Percentiles rank a stretch among this genome's conserved stretches.
These are phyloP conservation scores for Amphipyra berbera DNA, from an alignment of 2,888 invertebrate species.

Conservation along the genomic window DNA sequence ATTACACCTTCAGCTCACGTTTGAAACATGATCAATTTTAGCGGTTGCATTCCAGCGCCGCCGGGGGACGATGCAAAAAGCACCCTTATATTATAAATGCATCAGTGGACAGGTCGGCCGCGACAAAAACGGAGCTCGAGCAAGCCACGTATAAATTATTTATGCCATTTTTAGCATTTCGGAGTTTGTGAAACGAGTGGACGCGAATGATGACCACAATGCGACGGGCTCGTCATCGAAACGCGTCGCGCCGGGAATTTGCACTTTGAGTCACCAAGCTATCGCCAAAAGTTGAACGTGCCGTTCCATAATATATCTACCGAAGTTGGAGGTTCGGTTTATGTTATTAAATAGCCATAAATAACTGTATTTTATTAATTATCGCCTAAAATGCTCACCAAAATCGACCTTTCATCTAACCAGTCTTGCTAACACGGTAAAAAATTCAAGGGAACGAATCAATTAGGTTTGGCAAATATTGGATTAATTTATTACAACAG, in stretches of 20 bases:
- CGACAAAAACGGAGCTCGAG: constrained; percentile 85
- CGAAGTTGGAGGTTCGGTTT: background rate
- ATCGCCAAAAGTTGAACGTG: constrained; percentile 33
- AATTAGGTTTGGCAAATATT: background rate
- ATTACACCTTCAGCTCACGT: constrained; percentile 86
- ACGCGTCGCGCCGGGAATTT: constrained; percentile 55
- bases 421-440: background rate
- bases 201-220: constrained; percentile 65
- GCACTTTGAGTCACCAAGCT: constrained; percentile 47
- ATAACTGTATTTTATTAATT: background rate
- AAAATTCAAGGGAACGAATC: background rate
- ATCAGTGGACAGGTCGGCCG: constrained; percentile 88
- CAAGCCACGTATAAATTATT: constrained; percentile 88
- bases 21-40: constrained; percentile 89
- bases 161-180: constrained; percentile 90
- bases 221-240: constrained; percentile 63
- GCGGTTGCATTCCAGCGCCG: constrained; percentile 87
- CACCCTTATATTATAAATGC: constrained; percentile 90
- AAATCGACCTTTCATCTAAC: background rate
- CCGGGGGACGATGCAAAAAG: constrained; percentile 86
- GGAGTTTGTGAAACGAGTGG: constrained; percentile 78
- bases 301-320: constrained; percentile 11
- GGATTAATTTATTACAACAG: background rate
- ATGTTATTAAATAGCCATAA: background rate
- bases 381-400: background rate